Percentiles rank a stretch among this genome's conserved stretches.
Conservation (phyloP, 2,113 vertebrate genomes). For the Atractosteus spatula region DNA sequence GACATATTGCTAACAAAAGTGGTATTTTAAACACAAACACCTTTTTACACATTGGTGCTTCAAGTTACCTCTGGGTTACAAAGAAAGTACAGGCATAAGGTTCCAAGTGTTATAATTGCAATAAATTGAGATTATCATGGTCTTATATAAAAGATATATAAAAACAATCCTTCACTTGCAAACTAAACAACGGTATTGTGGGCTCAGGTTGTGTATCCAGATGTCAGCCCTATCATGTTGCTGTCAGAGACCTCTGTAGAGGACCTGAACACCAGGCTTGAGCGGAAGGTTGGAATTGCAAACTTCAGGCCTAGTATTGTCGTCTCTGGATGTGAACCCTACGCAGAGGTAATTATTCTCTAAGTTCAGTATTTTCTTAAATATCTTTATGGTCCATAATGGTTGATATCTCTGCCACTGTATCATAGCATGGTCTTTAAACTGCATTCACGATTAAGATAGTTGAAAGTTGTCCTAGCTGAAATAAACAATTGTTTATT, state of each 20-base stretch:
- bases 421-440: not conserved
- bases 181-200: no score
- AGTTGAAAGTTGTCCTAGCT: no score
- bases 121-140: no score
- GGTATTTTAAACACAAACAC: no score
- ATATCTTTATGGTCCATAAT: not conserved
- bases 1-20: no score
- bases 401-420: not conserved
- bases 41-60: no score
- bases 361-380: not conserved
- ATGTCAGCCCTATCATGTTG: conserved; percentile 73
- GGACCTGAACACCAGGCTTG: conserved; percentile 74
- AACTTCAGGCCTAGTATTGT: conserved; percentile 85
- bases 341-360: conserved; percentile 73
- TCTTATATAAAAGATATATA: no score
- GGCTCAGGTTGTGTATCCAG: conserved; percentile 77
- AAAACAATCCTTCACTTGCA: no score
- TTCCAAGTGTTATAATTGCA: no score
- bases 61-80: no score
- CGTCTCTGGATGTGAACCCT: conserved; percentile 75
- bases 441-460: not conserved
- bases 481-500: no score
- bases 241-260: conserved; percentile 82
- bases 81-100: no score
- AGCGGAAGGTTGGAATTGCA: conserved; percentile 68